These are phyloP conservation scores for Monochamus alternatus DNA, from an alignment of 2,888 invertebrate genomes.

Conservation along the genomic window DNA sequence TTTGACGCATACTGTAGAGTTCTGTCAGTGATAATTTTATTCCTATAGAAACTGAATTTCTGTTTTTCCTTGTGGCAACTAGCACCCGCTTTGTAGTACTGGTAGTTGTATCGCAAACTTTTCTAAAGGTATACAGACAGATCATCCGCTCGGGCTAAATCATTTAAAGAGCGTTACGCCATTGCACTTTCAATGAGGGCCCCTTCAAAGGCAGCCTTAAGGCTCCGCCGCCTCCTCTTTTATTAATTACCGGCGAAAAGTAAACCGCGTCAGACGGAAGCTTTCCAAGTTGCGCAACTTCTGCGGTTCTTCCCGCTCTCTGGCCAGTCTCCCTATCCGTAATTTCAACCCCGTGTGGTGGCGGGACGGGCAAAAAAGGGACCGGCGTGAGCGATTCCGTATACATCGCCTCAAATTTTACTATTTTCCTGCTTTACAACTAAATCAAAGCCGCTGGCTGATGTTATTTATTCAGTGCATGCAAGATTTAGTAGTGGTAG, in stretches of 20 bases:
- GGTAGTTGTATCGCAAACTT: not conserved
- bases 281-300: constrained; percentile 21
- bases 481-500: too few relatives aligned
- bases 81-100: too few relatives aligned
- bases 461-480: too few relatives aligned
- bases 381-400: not conserved
- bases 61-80: too few relatives aligned
- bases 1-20: too few relatives aligned
- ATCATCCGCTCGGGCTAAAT: not conserved
- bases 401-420: not conserved
- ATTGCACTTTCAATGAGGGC: not conserved
- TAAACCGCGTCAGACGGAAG: constrained; percentile 24
- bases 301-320: constrained; percentile 14
- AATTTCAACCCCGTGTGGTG: not conserved
- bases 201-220: not conserved
- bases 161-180: constrained; percentile 13
- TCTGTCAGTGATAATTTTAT: too few relatives aligned
- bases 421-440: not conserved
- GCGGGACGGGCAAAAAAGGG: not conserved
- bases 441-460: not conserved
- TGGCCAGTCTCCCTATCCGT: not conserved
- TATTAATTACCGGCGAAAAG: constrained; percentile 27
- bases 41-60: too few relatives aligned
- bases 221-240: constrained; percentile 4
- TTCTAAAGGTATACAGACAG: not conserved